These are phyloP conservation scores for Aeoliscus strigatus DNA, from an alignment of 2,797 vertebrate genomes.

Conservation along the genomic window DNA sequence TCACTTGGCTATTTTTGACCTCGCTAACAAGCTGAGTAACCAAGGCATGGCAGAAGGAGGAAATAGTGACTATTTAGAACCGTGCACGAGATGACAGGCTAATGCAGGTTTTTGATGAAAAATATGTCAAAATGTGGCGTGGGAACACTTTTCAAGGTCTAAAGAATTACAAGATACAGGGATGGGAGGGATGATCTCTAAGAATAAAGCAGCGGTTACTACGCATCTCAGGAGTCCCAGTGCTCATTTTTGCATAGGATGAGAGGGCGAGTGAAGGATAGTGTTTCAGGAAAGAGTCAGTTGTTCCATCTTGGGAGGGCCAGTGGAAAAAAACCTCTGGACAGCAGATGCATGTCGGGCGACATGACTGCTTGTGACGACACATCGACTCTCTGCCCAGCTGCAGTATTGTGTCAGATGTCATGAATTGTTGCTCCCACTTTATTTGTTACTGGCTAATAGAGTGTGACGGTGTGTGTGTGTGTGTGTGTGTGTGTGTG, in stretches of 20 bases:
- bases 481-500: constrained; percentile 2
- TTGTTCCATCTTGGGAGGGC: constrained; percentile 67
- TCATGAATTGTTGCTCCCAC: constrained; percentile 29
- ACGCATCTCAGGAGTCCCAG: constrained; percentile 36
- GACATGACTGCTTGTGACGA: constrained; percentile 35
- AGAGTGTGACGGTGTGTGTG: neutral
- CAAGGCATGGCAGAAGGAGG: constrained; percentile 42
- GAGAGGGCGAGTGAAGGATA: constrained; percentile 48
- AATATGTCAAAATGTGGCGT: neutral
- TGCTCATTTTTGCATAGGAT: constrained; percentile 43
- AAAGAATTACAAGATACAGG: neutral
- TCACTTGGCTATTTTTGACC: constrained; percentile 46
- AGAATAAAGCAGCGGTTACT: constrained; percentile 48
- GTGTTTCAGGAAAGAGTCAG: constrained; percentile 57
- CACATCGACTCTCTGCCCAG: constrained; percentile 26
- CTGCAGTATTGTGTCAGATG: constrained; percentile 34
- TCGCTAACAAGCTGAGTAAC: constrained; percentile 31
- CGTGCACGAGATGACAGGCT: constrained; percentile 30
- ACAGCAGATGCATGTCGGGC: constrained; percentile 54
- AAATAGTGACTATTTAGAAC: constrained; percentile 44
- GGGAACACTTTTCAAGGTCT: neutral
- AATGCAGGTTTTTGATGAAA: constrained; percentile 27
- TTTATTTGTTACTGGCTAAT: constrained; percentile 19
- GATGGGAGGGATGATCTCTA: constrained; percentile 32
- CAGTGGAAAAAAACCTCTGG: constrained; percentile 70